Evolutionary conservation across 2,113 vertebrate genomes (phyloP).

Genomic region (Gadus macrocephalus): DNA sequence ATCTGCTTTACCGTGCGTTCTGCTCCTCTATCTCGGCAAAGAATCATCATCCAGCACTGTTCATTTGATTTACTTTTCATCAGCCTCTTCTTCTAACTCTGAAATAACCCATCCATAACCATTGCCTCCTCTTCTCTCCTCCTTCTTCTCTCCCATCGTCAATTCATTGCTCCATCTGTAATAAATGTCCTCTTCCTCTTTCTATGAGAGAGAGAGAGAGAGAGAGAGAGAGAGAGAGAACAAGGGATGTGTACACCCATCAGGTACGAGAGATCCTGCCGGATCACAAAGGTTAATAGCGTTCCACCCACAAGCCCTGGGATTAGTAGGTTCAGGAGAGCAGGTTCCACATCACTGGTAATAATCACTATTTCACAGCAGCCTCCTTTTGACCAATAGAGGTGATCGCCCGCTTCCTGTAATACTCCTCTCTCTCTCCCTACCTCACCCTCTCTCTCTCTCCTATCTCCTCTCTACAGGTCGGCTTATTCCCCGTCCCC

Average conservation of each 20-base stretch:
- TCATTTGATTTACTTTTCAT: conserved; percentile 32
- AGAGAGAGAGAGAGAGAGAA: no score
- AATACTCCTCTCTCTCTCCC: not conserved
- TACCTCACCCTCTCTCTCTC: not conserved
- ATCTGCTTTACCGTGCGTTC: not conserved
- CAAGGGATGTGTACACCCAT: conserved; percentile 25
- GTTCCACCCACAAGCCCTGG: conserved; percentile 47
- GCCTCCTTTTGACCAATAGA: conserved; percentile 27
- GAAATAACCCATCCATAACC: conserved; percentile 38
- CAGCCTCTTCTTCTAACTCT: conserved; percentile 39
- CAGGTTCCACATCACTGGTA: conserved; percentile 42
- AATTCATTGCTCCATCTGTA: conserved; percentile 4
- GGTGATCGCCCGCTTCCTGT: conserved; percentile 30
- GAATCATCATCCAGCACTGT: conserved; percentile 25
- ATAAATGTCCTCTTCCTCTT: conserved; percentile 14
- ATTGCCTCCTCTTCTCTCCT: not conserved
- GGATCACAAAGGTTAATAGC: conserved; percentile 63
- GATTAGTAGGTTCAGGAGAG: conserved; percentile 44
- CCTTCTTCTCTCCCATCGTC: not conserved
- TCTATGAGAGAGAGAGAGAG: no score
- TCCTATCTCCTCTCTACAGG: no score
- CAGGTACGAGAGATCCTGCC: conserved; percentile 21
- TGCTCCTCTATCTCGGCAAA: not conserved
- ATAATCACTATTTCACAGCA: conserved; percentile 54
- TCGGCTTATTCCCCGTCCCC: no score